Base-by-base conservation (phyloP, 2,113 vertebrate genomes). In the cattle (Bos taurus) region DNA sequence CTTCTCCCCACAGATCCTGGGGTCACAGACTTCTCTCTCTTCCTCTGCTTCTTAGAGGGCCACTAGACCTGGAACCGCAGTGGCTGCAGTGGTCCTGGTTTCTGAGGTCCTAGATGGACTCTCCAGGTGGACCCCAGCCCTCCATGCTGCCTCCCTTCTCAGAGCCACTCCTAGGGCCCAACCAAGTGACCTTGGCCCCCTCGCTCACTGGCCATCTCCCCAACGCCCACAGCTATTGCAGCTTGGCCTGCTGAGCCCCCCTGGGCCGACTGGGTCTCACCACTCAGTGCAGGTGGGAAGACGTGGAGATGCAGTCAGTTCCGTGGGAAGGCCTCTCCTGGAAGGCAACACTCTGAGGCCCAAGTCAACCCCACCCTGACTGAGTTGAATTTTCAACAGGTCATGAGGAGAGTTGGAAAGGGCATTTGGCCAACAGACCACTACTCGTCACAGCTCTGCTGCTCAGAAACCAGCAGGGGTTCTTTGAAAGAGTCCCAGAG, bases 361-460 rank as follows among this genome's bases (percentile, higher is more conserved):
- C 30, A 77, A 46, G 94, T 74, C 40, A 86, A 48, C 17, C 62
- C 86, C 48, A 60, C 57, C 64, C 90, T 83, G 33, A 83, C 46
- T 25, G 33, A 95, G 43, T 52, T 88, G 54, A 43, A 89, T 43
- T 94, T 94, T 60, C 82, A 90, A n/a, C 92, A 91, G n/a, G 84
- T 81, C 43, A 26, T 2, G 25, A 86, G 77, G 56, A 97, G 36
- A 46, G 14, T 0, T 83, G n/a, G n/a, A 60, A 54, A 89, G 40
- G 89, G n/a, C 59, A 7, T 50, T 43, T 81, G 84, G 93, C 54
- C 62, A 83, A 77, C 92, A 88, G 36, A 52, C 48, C 36, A 57
- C 62, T 2, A 4, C 17, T 96, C 50, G 19, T 50, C 60, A 43
- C 57, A 26, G 56, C n/a, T 52, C 82, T n/a, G 74, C 52, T 25